Conservation (phyloP, 2,797 vertebrate genomes). For the Synanceia verrucosa region DNA sequence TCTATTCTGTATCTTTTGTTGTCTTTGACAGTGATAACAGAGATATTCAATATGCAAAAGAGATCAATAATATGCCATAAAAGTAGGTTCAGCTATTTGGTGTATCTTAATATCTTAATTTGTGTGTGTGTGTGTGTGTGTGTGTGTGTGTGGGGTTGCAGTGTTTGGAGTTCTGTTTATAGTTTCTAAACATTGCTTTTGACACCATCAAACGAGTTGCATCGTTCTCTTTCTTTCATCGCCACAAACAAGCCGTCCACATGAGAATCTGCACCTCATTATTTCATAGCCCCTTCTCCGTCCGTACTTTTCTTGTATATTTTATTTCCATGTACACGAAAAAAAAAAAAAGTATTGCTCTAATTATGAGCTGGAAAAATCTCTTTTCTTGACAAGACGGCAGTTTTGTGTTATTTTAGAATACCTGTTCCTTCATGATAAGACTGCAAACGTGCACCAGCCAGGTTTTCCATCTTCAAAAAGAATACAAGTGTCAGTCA, state of each 20-base stretch:
- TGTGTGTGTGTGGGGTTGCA: background rate
- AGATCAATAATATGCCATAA: background rate
- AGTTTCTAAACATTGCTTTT: constrained; percentile 8
- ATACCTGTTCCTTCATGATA: constrained; percentile 21
- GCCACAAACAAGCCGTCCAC: constrained; percentile 31
- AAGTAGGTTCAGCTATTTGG: background rate
- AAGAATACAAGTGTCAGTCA: constrained; percentile 18
- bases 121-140: background rate
- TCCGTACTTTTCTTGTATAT: background rate
- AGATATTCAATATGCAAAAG: background rate
- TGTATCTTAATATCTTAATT: no score
- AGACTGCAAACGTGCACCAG: constrained; percentile 6
- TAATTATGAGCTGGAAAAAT: constrained; percentile 26
- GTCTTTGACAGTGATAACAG: background rate
- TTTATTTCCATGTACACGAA: background rate
- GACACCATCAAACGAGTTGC: constrained; percentile 10
- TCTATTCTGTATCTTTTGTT: no score
- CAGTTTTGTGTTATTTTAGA: constrained; percentile 15
- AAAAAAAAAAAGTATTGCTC: constrained; percentile 6
- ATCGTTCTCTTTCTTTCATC: constrained; percentile 8
- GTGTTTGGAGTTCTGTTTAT: background rate
- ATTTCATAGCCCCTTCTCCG: constrained; percentile 32
- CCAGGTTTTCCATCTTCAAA: constrained; percentile 2
- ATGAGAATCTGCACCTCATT: constrained; percentile 42
- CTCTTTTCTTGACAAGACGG: background rate